These are phyloP conservation scores for Macquaria australasica DNA, from an alignment of 2,113 vertebrate genomes.

Conservation along the genomic window DNA sequence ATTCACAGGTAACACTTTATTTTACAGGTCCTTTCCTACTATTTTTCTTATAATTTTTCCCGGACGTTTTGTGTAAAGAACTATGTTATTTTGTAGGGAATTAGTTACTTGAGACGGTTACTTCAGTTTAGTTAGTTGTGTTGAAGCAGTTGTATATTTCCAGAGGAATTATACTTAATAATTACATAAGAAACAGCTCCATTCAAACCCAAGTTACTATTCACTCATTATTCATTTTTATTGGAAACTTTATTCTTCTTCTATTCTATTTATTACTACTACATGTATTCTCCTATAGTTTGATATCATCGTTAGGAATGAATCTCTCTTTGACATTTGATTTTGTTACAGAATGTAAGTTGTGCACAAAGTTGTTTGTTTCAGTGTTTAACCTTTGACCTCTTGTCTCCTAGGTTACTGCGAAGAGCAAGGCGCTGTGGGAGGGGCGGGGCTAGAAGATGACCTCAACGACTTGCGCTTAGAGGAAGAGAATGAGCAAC, in stretches of 20 bases:
- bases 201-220: background rate
- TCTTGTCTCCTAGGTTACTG: slow-evolving; percentile 86
- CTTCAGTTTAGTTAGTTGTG: background rate
- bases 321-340: too few relatives aligned
- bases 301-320: too few relatives aligned
- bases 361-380: background rate
- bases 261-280: background rate
- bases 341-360: too few relatives aligned
- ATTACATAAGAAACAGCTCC: background rate
- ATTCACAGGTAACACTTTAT: background rate
- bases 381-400: slow-evolving; percentile 15
- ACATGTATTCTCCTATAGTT: background rate
- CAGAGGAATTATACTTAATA: background rate
- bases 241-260: background rate
- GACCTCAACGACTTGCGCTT: slow-evolving; percentile 90
- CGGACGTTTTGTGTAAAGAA: background rate
- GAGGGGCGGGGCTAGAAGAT: slow-evolving; percentile 92
- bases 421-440: slow-evolving; percentile 94
- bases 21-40: background rate
- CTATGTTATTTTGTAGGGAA: background rate
- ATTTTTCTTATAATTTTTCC: background rate
- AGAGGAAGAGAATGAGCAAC: slow-evolving; percentile 97
- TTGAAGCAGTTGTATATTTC: background rate
- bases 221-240: background rate
- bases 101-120: background rate